phyloP scores from a whole-genome alignment of 1,140 invertebrate genomes.

The Potamilus streckersoni region DNA sequence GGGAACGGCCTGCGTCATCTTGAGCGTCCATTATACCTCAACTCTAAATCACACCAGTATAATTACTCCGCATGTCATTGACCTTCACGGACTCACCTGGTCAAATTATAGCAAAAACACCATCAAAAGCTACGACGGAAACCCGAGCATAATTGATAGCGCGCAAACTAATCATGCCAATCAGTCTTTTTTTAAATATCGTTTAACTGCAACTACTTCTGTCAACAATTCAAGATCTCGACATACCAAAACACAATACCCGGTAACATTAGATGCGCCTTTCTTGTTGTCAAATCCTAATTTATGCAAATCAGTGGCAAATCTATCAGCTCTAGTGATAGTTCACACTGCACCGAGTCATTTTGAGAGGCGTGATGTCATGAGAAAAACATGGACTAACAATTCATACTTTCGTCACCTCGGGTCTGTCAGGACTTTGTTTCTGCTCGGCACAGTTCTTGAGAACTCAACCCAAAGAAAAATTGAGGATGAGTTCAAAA shows the following conservation, averaged over 20 bases:
- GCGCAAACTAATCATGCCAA: too few species aligned
- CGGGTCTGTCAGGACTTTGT: constrained; percentile 67
- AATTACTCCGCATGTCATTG: too few species aligned
- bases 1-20: too few species aligned
- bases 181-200: too few species aligned
- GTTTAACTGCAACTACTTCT: too few species aligned
- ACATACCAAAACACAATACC: constrained; percentile 22
- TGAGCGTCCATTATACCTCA: too few species aligned
- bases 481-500: constrained; percentile 42
- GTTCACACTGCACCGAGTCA: constrained; percentile 56
- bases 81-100: too few species aligned
- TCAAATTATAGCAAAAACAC: too few species aligned
- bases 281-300: constrained; percentile 45
- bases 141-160: too few species aligned
- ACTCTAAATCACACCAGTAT: too few species aligned
- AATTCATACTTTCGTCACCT: constrained; percentile 32
- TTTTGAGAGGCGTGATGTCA: constrained; percentile 39
- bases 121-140: too few species aligned
- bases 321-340: constrained; percentile 47
- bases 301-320: constrained; percentile 36
- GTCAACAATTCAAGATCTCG: too few species aligned
- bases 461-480: constrained; percentile 41
- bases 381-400: constrained; percentile 64
- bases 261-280: constrained; percentile 25
- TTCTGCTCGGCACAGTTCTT: constrained; percentile 76